Base-by-base conservation (phyloP, 2,797 vertebrate species). In the Lepidocolaptes lacrymiger region DNA sequence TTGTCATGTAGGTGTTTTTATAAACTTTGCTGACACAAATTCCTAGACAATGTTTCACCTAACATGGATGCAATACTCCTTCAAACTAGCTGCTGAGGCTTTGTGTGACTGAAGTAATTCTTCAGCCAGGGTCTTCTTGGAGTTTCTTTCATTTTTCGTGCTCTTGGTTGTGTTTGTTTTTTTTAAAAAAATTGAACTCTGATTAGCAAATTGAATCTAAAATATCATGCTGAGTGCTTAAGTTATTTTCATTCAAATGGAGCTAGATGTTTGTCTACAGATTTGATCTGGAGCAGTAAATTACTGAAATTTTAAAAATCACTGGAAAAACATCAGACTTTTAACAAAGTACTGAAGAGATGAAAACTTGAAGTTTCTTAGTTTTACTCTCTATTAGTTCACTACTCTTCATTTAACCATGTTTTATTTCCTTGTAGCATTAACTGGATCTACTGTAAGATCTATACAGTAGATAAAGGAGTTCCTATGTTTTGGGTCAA, bases 391-490 rank as follows among this genome's bases (percentile, higher is more conserved):
- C 19, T 55, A 34, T 55, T 84, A 74, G 27, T 74, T 77, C 28
- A 78, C 19, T 26, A 49, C 28, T 71, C 37, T 63, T 79, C 28
- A 61, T 61, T 15, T 61, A 37, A 81, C 26, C 28, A 44, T 20
- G 14, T 59, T 82, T 58, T 52, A 56, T 89, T 22, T 86, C 37
- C 20, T 44, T 73, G 17, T 24, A 75, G 7, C 37, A 79, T 86
- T 88, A 91, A 76, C 23, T 76, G 22, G 55, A 81, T 72, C 55
- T 90, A 49, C 23, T 44, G 24, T 28, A 59, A 81, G 93, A 81
- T 39, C 55, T 28, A 52, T 28, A 21, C 2, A 4, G 14, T 19
- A 84, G 67, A 48, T 18, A 56, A 61, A 78, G 37, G 81, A 32
- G 30, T 67, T 76, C 48, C n/a, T 62, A 5, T 63, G 23, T 19